Evolutionary conservation across 2,888 invertebrate genomes (phyloP).

Genomic region (Volucella bombylans): DNA sequence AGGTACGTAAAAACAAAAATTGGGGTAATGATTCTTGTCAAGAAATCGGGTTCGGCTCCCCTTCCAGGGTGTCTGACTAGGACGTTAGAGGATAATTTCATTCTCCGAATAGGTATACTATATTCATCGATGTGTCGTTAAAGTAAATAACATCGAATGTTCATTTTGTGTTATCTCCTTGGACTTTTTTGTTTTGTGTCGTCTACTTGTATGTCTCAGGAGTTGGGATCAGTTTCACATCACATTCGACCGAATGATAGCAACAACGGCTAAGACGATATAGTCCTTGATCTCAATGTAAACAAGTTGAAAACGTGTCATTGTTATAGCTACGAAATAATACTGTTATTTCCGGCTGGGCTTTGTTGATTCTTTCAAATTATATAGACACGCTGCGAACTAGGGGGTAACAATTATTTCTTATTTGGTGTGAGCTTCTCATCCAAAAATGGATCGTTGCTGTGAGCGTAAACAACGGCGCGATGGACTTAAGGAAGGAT

Average conservation of each 20-base stretch:
- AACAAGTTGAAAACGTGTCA: conserved; percentile 56
- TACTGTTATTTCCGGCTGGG: conserved; percentile 59
- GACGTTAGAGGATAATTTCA: conserved; percentile 63
- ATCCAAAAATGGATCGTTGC: background rate
- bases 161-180: conserved; percentile 26
- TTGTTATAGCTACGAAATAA: conserved; percentile 51
- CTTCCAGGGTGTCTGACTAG: conserved; percentile 30
- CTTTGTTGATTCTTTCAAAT: conserved; percentile 66
- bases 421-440: conserved; percentile 49
- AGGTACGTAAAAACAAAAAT: conserved; percentile 1
- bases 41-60: conserved; percentile 39
- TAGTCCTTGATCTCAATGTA: conserved; percentile 47
- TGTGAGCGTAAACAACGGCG: background rate
- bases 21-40: conserved; percentile 50
- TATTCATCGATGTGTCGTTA: conserved; percentile 68
- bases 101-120: conserved; percentile 46
- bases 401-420: conserved; percentile 70
- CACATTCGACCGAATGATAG: conserved; percentile 32
- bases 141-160: conserved; percentile 67
- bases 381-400: conserved; percentile 39
- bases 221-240: conserved; percentile 64
- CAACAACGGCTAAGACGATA: conserved; percentile 24
- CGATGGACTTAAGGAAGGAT: background rate
- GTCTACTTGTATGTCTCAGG: conserved; percentile 17
- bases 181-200: conserved; percentile 2